Conservation (phyloP, 1,140 invertebrate genomes). For the Pseudomyrmex gracilis region DNA sequence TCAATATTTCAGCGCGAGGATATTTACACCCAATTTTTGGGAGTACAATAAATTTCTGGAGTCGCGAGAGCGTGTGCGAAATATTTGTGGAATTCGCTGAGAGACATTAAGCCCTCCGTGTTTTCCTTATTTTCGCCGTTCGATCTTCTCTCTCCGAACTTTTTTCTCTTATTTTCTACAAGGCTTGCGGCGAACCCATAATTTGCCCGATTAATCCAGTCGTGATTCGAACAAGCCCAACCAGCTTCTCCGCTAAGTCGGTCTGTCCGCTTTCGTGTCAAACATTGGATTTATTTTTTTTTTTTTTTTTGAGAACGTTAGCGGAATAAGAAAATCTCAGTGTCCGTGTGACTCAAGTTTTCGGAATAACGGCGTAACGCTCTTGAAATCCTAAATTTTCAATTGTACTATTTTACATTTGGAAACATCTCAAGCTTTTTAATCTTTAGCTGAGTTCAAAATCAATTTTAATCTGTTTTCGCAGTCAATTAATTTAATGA, state of each 20-base stretch:
- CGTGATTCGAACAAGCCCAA: slow-evolving; percentile 33
- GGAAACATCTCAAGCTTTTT: no score
- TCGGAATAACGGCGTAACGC: slow-evolving; percentile 10
- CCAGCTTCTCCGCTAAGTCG: slow-evolving; percentile 32
- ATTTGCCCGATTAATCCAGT: slow-evolving; percentile 70
- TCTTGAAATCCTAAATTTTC: background rate
- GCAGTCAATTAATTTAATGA: no score
- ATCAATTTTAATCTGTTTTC: no score
- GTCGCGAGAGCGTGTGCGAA: slow-evolving; percentile 2
- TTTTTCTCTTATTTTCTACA: background rate
- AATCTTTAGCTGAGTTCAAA: no score
- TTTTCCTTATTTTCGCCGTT: slow-evolving; percentile 64
- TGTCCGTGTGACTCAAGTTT: background rate
- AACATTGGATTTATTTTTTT: slow-evolving; percentile 43
- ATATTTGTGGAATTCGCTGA: slow-evolving; percentile 64
- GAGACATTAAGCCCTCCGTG: slow-evolving; percentile 21
- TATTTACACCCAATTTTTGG: slow-evolving; percentile 61
- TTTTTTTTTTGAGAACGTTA: slow-evolving; percentile 39
- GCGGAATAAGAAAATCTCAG: slow-evolving; percentile 28
- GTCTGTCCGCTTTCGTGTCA: slow-evolving; percentile 36
- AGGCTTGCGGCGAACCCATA: slow-evolving; percentile 64
- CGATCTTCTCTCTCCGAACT: background rate
- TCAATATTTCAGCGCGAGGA: slow-evolving; percentile 61
- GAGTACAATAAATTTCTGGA: slow-evolving; percentile 68
- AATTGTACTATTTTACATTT: no score